A percentile compares a stretch with the other conserved stretches of the same genome.
Conservation (phyloP, 2,888 invertebrate genomes). For the Isoperla grammatica region DNA sequence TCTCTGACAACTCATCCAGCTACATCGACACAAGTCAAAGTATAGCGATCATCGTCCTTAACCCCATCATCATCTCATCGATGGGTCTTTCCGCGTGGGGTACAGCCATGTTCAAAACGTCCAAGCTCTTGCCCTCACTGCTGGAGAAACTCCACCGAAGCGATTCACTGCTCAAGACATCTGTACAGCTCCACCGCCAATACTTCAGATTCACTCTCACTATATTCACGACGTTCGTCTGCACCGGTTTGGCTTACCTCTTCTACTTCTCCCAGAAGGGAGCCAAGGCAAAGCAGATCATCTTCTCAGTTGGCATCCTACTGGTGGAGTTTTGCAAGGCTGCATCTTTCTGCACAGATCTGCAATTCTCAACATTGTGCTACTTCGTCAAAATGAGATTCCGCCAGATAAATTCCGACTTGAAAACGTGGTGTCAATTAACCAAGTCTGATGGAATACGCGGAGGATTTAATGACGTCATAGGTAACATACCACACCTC, state of each 20-base stretch:
- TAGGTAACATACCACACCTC: too few species aligned
- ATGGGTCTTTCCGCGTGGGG: background rate
- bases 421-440: background rate
- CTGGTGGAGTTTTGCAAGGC: background rate
- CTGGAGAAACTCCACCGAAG: background rate
- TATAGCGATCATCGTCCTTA: background rate
- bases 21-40: background rate
- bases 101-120: background rate
- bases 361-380: conserved; percentile 11
- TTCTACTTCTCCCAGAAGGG: background rate
- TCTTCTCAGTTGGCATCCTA: background rate
- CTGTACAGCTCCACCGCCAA: background rate
- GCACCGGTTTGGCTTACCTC: background rate
- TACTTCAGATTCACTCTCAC: background rate
- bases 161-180: background rate
- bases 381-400: background rate
- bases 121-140: background rate
- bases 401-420: background rate
- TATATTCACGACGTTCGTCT: background rate
- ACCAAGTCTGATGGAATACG: too few species aligned
- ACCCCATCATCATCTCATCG: background rate
- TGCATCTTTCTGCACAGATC: conserved; percentile 4
- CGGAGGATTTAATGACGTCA: too few species aligned
- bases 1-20: too few species aligned
- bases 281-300: background rate